These are phyloP conservation scores for Notiomystis cincta DNA, from an alignment of 2,113 vertebrate genomes.

Conservation along the genomic window DNA sequence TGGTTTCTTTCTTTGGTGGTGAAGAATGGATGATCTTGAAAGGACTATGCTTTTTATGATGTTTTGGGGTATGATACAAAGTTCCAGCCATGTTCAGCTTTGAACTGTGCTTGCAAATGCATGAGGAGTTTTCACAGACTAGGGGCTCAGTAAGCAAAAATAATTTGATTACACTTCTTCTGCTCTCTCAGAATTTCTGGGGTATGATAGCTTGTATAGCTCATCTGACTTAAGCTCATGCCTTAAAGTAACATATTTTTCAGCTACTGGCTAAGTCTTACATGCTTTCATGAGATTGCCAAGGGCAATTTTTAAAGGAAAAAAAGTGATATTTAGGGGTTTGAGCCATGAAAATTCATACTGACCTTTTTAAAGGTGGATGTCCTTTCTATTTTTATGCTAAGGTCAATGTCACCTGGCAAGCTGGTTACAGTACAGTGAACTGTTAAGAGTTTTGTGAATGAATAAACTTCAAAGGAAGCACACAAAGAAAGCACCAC, in stretches of 20 bases:
- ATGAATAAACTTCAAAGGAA: constrained; percentile 39
- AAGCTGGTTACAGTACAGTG: constrained; percentile 15
- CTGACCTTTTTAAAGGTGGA: constrained; percentile 1
- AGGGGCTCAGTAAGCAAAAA: neutral
- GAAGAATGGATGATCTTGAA: neutral
- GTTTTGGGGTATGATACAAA: neutral
- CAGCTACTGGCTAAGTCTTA: neutral
- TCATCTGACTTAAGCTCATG: neutral
- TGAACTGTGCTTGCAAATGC: neutral
- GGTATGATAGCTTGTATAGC: neutral
- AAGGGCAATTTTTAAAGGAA: neutral
- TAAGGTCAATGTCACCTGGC: constrained; percentile 47
- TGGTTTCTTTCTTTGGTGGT: neutral
- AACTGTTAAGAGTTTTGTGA: constrained; percentile 34
- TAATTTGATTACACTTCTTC: neutral
- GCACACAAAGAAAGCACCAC: neutral
- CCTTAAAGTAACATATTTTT: neutral
- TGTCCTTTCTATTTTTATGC: constrained; percentile 48
- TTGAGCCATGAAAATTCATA: neutral
- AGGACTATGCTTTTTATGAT: neutral
- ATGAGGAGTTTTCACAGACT: neutral
- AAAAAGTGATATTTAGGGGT: neutral
- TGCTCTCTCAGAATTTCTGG: neutral
- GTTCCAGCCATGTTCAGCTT: neutral
- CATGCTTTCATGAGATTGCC: neutral